Evolutionary conservation across 2,797 vertebrate genomes (phyloP), one percentile per base, ranked within the genome.

Genomic region (Pagetopsis macropterus): DNA sequence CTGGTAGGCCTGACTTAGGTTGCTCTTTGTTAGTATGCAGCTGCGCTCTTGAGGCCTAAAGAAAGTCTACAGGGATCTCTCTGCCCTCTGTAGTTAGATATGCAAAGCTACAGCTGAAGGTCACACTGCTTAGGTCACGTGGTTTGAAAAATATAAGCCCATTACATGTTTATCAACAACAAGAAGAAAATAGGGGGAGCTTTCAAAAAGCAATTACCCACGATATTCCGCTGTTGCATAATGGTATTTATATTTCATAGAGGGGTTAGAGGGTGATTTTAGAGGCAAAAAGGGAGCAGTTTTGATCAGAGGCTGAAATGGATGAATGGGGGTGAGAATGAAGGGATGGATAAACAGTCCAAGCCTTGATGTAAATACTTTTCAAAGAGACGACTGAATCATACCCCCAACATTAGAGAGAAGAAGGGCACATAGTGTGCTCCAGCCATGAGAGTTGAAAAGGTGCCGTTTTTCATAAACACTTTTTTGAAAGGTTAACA

Each of bases 201-300:
- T 81, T 88, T 87, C 56, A 81, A 89, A 87, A 89, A 84, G 87
- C 86, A 90, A 89, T 87, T 88, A 88, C 87, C 75, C 43, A 46
- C 69, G 74, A 85, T 89, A 81, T 87, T 83, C 63, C 56, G 71
- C 78, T 84, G 81, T 87, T 84, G 76, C 58, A 82, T 85, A 81
- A 87, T 78, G 76, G 75, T 71, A 70, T 83, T 83, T 31, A 70
- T 87, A 84, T 86, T 82, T 76, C 64, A 79, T 59, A 45, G 70
- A 43, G 59, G 76, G 70, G 73, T 85, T 82, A 78, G 70, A 77
- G 81, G 78, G 76, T 72, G 76, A 77, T 84, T 84, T 84, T 80
- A 83, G 77, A 78, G 79, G 43, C 75, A 78, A 58, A 80, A 79
- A 74, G 43, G 66, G 46, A 86, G 76, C 79, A 27, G 68, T 84